Evolutionary conservation across 2,113 vertebrate genomes (phyloP).

Genomic region (Dasyprocta punctata): DNA sequence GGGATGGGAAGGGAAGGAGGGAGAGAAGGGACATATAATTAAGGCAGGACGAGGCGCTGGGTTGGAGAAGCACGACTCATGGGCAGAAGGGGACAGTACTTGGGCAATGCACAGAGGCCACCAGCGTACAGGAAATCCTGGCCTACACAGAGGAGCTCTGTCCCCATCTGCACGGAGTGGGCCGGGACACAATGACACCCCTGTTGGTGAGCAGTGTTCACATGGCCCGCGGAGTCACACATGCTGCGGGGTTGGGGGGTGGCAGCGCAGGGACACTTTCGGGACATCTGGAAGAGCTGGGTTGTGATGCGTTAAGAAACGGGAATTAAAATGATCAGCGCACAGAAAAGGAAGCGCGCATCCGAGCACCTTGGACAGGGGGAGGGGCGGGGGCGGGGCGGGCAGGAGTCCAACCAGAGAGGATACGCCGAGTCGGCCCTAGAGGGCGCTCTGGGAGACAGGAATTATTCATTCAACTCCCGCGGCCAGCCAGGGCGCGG

Average conservation of each 20-base stretch:
- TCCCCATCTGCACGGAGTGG: slow-evolving; percentile 13
- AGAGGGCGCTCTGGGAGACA: not conserved
- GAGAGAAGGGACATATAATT: not conserved
- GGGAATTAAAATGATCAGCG: not conserved
- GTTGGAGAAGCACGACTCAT: not conserved
- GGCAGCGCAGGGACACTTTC: not conserved
- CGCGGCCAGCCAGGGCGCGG: no score
- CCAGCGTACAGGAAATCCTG: slow-evolving; percentile 63
- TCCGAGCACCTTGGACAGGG: not conserved
- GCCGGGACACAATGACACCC: slow-evolving; percentile 55
- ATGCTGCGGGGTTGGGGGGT: not conserved
- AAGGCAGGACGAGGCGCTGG: not conserved
- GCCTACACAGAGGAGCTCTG: slow-evolving; percentile 69
- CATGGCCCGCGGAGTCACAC: slow-evolving; percentile 34
- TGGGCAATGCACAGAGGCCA: not conserved
- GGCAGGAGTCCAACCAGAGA: not conserved
- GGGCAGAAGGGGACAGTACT: not conserved
- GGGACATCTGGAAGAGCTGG: not conserved
- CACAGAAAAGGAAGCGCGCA: not conserved
- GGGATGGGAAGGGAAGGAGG: no score
- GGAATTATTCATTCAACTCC: not conserved
- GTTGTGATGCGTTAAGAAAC: not conserved
- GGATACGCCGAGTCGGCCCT: not conserved
- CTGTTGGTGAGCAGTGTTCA: slow-evolving; percentile 61
- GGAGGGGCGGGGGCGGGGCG: fast-evolving